These are phyloP conservation scores for Cydia splendana DNA, from an alignment of 1,140 invertebrate species.

Conservation along the genomic window DNA sequence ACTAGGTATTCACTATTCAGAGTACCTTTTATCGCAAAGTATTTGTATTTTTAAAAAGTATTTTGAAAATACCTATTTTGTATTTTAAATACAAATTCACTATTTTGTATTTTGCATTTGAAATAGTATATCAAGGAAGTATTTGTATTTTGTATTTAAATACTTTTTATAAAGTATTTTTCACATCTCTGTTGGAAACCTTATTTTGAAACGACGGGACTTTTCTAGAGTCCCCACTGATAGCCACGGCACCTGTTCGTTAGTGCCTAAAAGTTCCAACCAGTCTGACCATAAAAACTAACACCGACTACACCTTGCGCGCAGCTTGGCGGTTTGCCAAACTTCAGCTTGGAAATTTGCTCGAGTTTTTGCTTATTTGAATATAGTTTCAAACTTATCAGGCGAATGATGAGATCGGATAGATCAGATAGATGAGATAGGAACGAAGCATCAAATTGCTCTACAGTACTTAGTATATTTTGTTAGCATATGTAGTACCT, in stretches of 20 bases:
- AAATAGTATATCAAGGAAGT: no score
- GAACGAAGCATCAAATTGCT: not conserved
- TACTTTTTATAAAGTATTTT: no score
- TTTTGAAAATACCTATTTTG: no score
- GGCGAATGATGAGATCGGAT: not conserved
- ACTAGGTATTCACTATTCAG: no score
- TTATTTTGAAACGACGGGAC: not conserved
- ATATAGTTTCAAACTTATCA: not conserved
- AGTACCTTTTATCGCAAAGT: no score
- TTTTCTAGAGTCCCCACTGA: not conserved
- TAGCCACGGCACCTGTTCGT: not conserved
- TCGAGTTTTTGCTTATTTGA: conserved; percentile 6
- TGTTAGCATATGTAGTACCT: no score
- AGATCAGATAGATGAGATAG: no score
- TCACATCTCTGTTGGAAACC: no score
- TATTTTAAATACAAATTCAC: no score
- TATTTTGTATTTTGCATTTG: no score
- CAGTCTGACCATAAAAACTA: not conserved
- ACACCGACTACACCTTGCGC: not conserved
- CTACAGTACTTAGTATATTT: not conserved
- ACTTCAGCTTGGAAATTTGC: not conserved
- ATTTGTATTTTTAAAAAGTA: no score
- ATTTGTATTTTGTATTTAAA: no score
- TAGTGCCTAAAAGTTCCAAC: not conserved
- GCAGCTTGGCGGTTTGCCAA: not conserved